Conservation (phyloP, 2,888 invertebrate genomes). For the Micropterix aruncella region DNA sequence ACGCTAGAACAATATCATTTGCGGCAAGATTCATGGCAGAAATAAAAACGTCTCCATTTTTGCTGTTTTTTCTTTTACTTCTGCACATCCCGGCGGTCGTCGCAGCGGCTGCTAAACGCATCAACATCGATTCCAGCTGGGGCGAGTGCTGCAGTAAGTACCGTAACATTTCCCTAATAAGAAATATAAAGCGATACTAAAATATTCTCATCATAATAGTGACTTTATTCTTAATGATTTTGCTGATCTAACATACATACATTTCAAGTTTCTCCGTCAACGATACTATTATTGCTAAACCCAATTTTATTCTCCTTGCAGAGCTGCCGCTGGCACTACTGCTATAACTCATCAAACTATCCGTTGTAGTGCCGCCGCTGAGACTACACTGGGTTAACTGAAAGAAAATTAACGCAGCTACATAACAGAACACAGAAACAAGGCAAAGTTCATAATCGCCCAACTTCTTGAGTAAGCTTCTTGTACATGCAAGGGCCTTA, state of each 20-base stretch:
- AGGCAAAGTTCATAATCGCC: too few species aligned
- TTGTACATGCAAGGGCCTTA: too few species aligned
- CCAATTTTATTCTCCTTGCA: slow-evolving; percentile 38
- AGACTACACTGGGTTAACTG: too few species aligned
- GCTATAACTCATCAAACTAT: slow-evolving; percentile 9
- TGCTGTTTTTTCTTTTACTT: neutral
- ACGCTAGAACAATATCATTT: slow-evolving; percentile 32
- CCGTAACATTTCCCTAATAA: slow-evolving; percentile 48
- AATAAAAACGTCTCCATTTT: slow-evolving; percentile 26
- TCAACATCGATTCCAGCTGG: slow-evolving; percentile 56
- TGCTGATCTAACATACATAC: slow-evolving; percentile 17
- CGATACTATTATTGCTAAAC: slow-evolving; percentile 50
- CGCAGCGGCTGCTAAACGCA: slow-evolving; percentile 51
- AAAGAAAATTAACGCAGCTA: too few species aligned
- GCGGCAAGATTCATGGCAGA: slow-evolving; percentile 26
- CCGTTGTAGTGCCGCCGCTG: slow-evolving; percentile 9
- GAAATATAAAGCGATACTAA: slow-evolving; percentile 1
- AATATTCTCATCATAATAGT: neutral
- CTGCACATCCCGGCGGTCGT: slow-evolving; percentile 45
- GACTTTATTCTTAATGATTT: slow-evolving; percentile 2
- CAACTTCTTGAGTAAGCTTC: too few species aligned
- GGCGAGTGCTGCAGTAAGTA: slow-evolving; percentile 72
- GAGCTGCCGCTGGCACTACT: slow-evolving; percentile 12
- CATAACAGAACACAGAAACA: too few species aligned
- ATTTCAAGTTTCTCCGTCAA: slow-evolving; percentile 38